Evolutionary conservation across 1,140 invertebrate genomes (phyloP).

Genomic region (Saccostrea glomerata): DNA sequence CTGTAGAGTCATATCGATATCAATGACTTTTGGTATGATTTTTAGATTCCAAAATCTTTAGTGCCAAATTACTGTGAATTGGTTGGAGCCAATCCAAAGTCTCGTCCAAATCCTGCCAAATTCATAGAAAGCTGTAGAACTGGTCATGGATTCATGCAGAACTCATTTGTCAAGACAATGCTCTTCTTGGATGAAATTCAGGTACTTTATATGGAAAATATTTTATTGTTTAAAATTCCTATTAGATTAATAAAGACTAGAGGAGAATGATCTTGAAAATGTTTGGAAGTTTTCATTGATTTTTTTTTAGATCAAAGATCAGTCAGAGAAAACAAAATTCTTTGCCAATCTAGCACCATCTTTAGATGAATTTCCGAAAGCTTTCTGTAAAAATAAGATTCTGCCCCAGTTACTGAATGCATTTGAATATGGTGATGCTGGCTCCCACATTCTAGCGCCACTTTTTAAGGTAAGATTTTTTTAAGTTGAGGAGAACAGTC

Average conservation of each 20-base stretch:
- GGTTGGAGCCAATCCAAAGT: conserved; percentile 89
- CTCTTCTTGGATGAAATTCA: conserved; percentile 99
- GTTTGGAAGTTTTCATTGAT: not conserved
- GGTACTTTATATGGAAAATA: conserved; percentile 81
- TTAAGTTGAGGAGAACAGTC: too few relatives aligned
- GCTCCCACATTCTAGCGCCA: conserved; percentile 80
- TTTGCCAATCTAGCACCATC: conserved; percentile 91
- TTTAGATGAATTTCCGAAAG: conserved; percentile 94
- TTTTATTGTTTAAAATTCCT: not conserved
- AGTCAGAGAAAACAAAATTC: conserved; percentile 84
- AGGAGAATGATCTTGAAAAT: not conserved
- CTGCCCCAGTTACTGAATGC: conserved; percentile 95
- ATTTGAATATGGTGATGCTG: conserved; percentile 94
- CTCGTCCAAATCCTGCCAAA: conserved; percentile 94
- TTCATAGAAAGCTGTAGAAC: conserved; percentile 90
- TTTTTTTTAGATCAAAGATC: conserved; percentile 80
- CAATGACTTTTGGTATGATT: not conserved
- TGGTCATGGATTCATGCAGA: conserved; percentile 95
- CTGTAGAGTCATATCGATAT: not conserved
- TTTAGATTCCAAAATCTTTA: conserved; percentile 91
- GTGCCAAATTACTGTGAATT: conserved; percentile 91
- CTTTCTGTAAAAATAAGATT: conserved; percentile 95
- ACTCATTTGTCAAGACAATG: conserved; percentile 95
- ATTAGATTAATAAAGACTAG: not conserved
- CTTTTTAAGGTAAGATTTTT: conserved; percentile 79